Evolutionary conservation across 2,888 invertebrate genomes (phyloP).

Genomic region (Hipparchia semele): DNA sequence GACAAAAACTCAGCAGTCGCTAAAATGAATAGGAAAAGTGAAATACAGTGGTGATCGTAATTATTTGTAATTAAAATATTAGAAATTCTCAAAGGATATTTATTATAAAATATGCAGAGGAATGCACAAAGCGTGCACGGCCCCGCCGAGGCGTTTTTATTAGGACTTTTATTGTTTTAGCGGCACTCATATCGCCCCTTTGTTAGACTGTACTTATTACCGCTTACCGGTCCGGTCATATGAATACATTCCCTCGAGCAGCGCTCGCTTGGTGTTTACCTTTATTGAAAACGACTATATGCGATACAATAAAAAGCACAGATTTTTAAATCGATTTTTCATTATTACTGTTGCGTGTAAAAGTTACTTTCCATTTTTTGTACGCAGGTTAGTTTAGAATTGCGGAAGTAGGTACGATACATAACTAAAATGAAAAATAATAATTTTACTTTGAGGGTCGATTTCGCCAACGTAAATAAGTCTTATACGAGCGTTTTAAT

Average conservation of each 20-base stretch:
- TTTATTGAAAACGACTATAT: background rate
- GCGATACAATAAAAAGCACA: background rate
- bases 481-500: no score
- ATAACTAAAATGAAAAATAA: no score
- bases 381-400: no score
- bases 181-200: conserved; percentile 64
- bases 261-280: background rate
- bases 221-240: conserved; percentile 57
- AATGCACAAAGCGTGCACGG: conserved; percentile 25
- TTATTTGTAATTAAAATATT: conserved; percentile 22
- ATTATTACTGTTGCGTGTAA: background rate
- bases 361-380: background rate
- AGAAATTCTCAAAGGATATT: conserved; percentile 29
- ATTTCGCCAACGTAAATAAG: no score
- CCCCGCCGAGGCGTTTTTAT: conserved; percentile 46
- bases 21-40: no score
- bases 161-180: conserved; percentile 68
- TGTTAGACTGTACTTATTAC: conserved; percentile 72
- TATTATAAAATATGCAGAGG: conserved; percentile 6
- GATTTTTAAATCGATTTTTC: background rate
- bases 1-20: no score
- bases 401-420: no score
- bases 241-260: conserved; percentile 54
- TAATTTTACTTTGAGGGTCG: no score
- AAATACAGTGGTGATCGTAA: background rate